Percentiles rank a stretch among this genome's conserved stretches.
phyloP scores from a whole-genome alignment of 1,140 invertebrate species.

The Brachionus koreanus region DNA sequence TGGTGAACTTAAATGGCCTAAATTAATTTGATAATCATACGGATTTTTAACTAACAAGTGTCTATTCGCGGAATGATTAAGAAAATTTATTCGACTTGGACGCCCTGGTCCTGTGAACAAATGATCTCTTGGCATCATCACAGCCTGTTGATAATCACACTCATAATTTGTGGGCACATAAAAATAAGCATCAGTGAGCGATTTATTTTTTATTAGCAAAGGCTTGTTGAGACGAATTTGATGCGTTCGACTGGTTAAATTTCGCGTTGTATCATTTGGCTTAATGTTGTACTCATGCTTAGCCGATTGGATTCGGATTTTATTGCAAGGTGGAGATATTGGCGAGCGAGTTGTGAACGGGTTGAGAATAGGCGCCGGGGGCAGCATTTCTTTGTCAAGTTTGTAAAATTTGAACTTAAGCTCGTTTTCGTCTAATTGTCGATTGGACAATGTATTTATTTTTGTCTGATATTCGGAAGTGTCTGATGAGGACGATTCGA shows the following conservation, averaged over 20 bases:
- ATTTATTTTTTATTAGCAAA: not conserved
- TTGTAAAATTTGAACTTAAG: constrained; percentile 35
- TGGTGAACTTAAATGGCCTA: not conserved
- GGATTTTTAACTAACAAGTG: not conserved
- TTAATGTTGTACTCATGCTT: not conserved
- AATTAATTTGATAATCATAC: not conserved
- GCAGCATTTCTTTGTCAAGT: constrained; percentile 9
- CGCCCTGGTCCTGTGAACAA: not conserved
- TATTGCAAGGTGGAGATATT: not conserved
- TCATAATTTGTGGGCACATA: not conserved
- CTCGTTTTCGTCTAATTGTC: constrained; percentile 15
- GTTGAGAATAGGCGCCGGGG: not conserved
- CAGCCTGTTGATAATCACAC: not conserved
- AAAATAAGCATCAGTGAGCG: not conserved
- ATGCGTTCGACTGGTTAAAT: not conserved
- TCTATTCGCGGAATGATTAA: not conserved
- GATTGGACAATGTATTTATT: not conserved
- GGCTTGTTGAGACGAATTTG: not conserved
- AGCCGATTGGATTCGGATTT: not conserved
- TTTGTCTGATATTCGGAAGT: constrained; percentile 1
- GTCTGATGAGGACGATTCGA: not conserved
- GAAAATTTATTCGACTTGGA: not conserved
- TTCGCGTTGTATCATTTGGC: not conserved
- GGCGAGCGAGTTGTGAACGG: not conserved
- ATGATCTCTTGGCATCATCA: not conserved